phyloP scores from a whole-genome alignment of 2,797 vertebrate genomes.

The Acomys russatus region DNA sequence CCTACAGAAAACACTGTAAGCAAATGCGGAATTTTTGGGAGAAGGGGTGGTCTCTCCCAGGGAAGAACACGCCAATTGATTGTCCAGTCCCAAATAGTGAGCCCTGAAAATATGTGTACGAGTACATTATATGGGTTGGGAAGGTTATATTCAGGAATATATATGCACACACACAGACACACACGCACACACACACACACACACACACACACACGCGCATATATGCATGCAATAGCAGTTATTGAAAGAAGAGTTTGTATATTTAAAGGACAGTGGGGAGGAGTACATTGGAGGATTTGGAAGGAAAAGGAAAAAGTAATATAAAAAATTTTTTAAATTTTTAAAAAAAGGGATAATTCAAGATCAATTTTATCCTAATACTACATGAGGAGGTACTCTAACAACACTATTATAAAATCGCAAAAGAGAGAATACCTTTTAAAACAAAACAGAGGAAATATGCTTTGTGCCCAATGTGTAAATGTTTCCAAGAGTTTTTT shows the following conservation, averaged over 20 bases:
- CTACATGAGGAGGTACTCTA: background rate
- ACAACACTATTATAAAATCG: background rate
- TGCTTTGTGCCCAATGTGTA: background rate
- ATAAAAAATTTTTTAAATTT: background rate
- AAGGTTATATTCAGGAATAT: too few species aligned
- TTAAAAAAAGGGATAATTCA: background rate
- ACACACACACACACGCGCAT: too few species aligned
- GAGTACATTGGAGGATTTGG: too few species aligned
- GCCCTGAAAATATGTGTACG: background rate
- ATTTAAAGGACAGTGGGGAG: background rate
- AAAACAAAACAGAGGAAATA: background rate
- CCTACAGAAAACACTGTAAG: background rate
- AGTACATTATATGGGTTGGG: too few species aligned
- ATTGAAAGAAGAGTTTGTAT: background rate
- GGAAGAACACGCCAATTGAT: background rate
- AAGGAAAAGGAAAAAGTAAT: background rate
- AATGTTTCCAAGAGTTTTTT: background rate
- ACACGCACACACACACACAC: too few species aligned
- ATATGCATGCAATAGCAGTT: background rate
- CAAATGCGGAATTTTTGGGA: background rate
- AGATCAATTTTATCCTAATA: slow-evolving; percentile 31
- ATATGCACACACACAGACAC: background rate
- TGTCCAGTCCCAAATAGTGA: background rate
- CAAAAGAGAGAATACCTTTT: background rate
- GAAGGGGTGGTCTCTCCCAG: background rate